Conservation (phyloP, 2,888 invertebrate species). For the Scelioninae gen. 1 region DNA sequence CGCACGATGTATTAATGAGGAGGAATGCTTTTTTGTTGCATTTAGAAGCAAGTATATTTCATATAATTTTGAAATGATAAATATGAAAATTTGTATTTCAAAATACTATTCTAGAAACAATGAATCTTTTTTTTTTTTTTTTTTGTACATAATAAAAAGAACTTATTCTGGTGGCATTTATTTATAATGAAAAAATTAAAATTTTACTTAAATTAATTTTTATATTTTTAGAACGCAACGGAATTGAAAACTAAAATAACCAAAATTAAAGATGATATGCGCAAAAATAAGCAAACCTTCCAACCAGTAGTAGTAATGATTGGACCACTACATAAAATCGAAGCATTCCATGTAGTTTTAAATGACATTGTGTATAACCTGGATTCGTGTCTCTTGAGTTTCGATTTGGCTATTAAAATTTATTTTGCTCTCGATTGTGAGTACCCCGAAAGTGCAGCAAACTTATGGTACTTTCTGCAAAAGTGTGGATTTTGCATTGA, state of each 20-base stretch:
- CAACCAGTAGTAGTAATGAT: conserved; percentile 31
- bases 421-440: conserved; percentile 21
- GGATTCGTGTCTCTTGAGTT: conserved; percentile 21
- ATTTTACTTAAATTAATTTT: neutral
- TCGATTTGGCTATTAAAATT: conserved; percentile 28
- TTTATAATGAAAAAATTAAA: neutral
- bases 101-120: no score
- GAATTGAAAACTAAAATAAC: conserved; percentile 8
- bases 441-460: conserved; percentile 23
- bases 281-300: conserved; percentile 16
- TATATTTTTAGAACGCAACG: conserved; percentile 32
- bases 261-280: conserved; percentile 9
- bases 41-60: neutral
- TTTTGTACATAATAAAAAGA: neutral
- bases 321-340: conserved; percentile 2
- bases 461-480: conserved; percentile 57
- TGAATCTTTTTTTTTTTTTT: no score
- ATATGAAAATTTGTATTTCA: no score
- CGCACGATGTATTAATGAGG: neutral
- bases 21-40: conserved; percentile 21
- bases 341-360: conserved; percentile 25
- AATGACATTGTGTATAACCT: conserved; percentile 14
- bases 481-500: conserved; percentile 30
- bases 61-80: no score
- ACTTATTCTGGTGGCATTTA: neutral